Conservation (phyloP, 2,113 vertebrate genomes). For the Brachypodius melanocephalos region DNA sequence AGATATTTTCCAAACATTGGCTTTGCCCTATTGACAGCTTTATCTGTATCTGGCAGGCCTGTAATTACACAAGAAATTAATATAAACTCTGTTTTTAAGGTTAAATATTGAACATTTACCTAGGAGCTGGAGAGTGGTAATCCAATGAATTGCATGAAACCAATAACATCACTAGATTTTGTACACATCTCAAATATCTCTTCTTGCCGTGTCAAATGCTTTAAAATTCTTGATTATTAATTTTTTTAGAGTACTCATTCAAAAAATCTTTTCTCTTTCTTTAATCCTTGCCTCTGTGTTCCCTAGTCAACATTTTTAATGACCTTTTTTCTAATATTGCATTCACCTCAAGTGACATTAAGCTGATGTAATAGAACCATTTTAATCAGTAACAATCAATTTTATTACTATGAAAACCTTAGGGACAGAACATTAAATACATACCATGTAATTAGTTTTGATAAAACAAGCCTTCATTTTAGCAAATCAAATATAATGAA, state of each 20-base stretch:
- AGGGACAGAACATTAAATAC: constrained; percentile 64
- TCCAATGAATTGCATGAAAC: background rate
- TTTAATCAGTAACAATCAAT: constrained; percentile 70
- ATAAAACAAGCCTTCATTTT: constrained; percentile 61
- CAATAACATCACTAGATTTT: background rate
- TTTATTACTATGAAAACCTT: constrained; percentile 67
- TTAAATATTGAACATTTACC: background rate
- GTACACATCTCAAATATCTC: background rate
- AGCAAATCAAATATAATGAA: constrained; percentile 67
- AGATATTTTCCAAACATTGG: background rate
- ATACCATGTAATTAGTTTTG: constrained; percentile 68
- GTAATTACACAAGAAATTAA: background rate
- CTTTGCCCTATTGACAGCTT: background rate
- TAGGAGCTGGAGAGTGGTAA: background rate
- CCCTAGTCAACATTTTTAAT: constrained; percentile 19
- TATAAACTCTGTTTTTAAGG: background rate
- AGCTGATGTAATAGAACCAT: constrained; percentile 63
- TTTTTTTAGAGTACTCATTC: background rate
- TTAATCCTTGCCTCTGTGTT: background rate
- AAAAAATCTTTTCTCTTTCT: background rate
- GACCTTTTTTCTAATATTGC: background rate
- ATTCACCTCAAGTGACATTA: constrained; percentile 61
- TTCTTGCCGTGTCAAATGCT: background rate
- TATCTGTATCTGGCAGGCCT: background rate
- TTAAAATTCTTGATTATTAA: background rate